Base-by-base conservation (phyloP, 35 echinoderm and acorn worm genomes). In the Ophiothrix spiculata region DNA sequence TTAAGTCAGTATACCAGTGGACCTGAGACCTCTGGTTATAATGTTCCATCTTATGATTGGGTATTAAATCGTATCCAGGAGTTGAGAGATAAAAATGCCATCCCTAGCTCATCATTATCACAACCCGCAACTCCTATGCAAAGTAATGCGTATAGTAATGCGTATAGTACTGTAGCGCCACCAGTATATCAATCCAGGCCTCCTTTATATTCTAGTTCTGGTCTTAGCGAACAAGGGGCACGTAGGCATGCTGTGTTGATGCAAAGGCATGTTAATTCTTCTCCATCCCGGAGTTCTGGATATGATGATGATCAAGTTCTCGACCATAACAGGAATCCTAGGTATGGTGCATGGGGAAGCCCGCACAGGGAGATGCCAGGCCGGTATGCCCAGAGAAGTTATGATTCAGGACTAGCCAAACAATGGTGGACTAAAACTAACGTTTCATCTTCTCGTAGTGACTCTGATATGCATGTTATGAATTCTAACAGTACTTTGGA, bases 31-130 rank as follows among this genome's bases (percentile, higher is more conserved):
- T n/a, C n/a, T 29, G 64, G 64, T 40, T 74, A 69, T 32, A 76
- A 69, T 46, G 80, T 84, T 33, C 92, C 92, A 23, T 90, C 92
- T 16, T 94, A 97, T 85, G 83, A 97, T 81, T 97, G 94, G 94
- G 94, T 97, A 28, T 89, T 97, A 74, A 86, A 89, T 36, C 76
- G 94, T 34, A 97, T 97, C 13, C 37, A 86, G 69, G 83, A 82
- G 83, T 63, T 97, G 19, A 75, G 94, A 64, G 46, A 86, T 10
- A 40, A 64, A n/a, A 15, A 69, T 15, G 3, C 60, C 60, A 69
- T 28, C 60, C 60, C 60, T 69, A 69, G 1, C 25, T 28, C 60
- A 10, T 25, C 3, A 6, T 25, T 25, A 15, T 28, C 60, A 15
- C 17, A n/a, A n/a, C n/a, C n/a, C 23, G 60, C 25, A 1, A 10